A percentile compares a stretch with the other conserved stretches of the same genome.
Evolutionary conservation across 2,797 vertebrate genomes (phyloP).

Genomic region (Sebastes minor): DNA sequence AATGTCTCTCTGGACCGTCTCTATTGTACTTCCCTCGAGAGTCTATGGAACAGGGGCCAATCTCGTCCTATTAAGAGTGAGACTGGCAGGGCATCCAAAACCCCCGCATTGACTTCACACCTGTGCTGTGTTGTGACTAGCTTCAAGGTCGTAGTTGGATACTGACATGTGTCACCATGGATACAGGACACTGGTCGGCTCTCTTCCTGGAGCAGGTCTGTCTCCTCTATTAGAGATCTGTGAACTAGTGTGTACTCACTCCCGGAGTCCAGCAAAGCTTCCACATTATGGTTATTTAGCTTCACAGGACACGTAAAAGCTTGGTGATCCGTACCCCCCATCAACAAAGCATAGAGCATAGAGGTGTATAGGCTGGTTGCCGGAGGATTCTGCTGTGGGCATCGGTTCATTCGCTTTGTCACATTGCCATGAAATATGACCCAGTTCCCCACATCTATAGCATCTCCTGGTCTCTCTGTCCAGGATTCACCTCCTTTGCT

Average conservation of each 20-base stretch:
- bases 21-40: not conserved
- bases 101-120: not conserved
- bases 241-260: not conserved
- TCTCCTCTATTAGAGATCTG: not conserved
- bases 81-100: not conserved
- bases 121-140: not conserved
- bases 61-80: not conserved
- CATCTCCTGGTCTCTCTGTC: not conserved
- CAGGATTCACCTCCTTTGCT: not conserved
- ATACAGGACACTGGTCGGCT: not conserved
- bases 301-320: not conserved
- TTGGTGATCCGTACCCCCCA: not conserved
- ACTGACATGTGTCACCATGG: not conserved
- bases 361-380: not conserved
- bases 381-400: not conserved
- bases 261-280: not conserved
- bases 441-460: not conserved
- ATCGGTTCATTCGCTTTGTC: not conserved
- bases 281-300: not conserved
- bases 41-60: not conserved
- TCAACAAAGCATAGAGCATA: not conserved
- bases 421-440: conserved; percentile 1
- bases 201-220: not conserved
- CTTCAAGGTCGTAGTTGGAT: not conserved
- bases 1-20: not conserved